Conservation (phyloP, 1,140 invertebrate species). For the Drosophila insularis region DNA sequence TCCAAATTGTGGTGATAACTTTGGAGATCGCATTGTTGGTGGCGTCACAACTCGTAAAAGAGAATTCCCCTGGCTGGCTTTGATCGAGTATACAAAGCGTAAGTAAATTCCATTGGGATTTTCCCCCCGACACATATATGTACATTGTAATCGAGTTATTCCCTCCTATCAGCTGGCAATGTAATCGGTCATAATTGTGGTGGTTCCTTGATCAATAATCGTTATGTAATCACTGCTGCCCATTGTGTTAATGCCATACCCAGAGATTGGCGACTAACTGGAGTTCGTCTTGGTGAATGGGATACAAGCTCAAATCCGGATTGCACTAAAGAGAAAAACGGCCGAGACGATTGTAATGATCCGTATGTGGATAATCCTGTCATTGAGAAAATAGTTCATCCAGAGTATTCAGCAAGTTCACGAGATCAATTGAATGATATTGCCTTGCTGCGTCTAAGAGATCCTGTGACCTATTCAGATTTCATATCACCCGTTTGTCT, state of each 20-base stretch:
- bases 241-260: slow-evolving; percentile 88
- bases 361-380: slow-evolving; percentile 84
- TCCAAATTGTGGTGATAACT: slow-evolving; percentile 78
- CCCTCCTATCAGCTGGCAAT: slow-evolving; percentile 46
- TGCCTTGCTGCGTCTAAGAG: slow-evolving; percentile 85
- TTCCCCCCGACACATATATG: background rate
- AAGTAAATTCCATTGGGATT: slow-evolving; percentile 1
- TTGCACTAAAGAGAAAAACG: slow-evolving; percentile 82
- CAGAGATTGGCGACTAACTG: slow-evolving; percentile 58
- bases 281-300: slow-evolving; percentile 87
- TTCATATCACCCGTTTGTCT: slow-evolving; percentile 89
- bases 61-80: slow-evolving; percentile 88
- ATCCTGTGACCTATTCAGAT: slow-evolving; percentile 84
- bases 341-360: slow-evolving; percentile 82
- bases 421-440: slow-evolving; percentile 86
- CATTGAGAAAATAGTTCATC: slow-evolving; percentile 85
- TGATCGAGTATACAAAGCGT: slow-evolving; percentile 83
- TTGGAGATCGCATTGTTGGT: slow-evolving; percentile 84
- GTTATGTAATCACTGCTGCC: slow-evolving; percentile 87
- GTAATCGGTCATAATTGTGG: slow-evolving; percentile 85
- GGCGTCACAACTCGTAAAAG: slow-evolving; percentile 85
- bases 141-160: background rate
- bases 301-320: slow-evolving; percentile 84
- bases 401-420: slow-evolving; percentile 84
- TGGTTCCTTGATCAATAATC: slow-evolving; percentile 86